Conservation (phyloP, 2,113 vertebrate species). For the Drymodes brunneopygia region DNA sequence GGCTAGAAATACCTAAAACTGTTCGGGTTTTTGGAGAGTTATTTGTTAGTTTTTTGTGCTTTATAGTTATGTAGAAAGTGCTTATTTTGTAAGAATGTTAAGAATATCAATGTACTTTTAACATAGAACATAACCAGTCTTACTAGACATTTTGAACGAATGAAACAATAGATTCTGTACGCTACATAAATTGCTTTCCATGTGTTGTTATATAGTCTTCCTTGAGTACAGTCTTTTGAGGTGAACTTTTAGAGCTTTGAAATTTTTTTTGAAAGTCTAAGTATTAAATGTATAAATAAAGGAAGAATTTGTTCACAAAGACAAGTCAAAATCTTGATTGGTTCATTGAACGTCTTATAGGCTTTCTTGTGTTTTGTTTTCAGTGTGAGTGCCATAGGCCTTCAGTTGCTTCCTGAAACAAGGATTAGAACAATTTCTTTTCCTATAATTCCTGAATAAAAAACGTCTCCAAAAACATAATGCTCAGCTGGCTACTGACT, state of each 20-base stretch:
- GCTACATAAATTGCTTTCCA: not conserved
- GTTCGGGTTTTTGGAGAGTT: accelerated
- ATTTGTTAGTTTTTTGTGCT: accelerated
- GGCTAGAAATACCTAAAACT: not conserved
- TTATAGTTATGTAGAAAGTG: not conserved
- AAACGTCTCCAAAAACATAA: not conserved
- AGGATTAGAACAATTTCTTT: not conserved
- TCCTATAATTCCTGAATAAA: not conserved
- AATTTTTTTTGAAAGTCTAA: not conserved
- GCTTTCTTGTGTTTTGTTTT: not conserved
- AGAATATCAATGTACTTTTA: not conserved
- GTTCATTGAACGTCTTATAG: not conserved
- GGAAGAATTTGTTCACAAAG: not conserved
- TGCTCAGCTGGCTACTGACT: not conserved
- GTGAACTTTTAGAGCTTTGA: not conserved
- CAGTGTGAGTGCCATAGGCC: not conserved
- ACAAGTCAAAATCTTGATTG: not conserved
- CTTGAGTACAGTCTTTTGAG: not conserved
- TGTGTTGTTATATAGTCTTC: not conserved
- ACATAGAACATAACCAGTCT: not conserved
- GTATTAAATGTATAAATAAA: not conserved
- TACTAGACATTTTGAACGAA: not conserved
- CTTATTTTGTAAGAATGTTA: not conserved
- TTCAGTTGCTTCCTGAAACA: not conserved
- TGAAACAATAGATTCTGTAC: not conserved